These are phyloP conservation scores for Umimayanthus chanpuru DNA, from an alignment of 92 coral and sea anemone genomes.

Conservation along the genomic window DNA sequence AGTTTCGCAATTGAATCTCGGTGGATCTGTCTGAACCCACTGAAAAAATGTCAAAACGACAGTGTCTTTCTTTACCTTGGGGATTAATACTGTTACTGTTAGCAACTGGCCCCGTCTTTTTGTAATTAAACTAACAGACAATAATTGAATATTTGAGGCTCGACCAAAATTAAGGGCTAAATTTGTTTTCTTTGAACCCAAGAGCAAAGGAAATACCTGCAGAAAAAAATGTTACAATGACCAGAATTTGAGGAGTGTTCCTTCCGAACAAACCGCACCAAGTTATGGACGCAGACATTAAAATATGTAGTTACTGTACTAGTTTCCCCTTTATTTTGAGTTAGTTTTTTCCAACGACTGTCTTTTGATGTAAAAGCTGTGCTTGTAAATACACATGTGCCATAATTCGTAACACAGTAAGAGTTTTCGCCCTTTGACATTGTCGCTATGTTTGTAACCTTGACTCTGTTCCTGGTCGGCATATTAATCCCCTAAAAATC, in stretches of 20 bases:
- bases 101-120: not conserved
- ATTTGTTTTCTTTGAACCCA: not conserved
- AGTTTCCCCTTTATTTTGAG: not conserved
- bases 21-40: not conserved
- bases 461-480: not conserved
- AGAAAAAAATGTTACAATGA: not conserved
- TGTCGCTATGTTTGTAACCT: not conserved
- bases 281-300: not conserved
- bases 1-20: not conserved
- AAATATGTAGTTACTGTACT: not conserved
- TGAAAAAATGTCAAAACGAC: not conserved
- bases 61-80: conserved; percentile 23
- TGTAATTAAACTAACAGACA: not conserved
- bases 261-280: not conserved
- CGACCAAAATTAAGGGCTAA: not conserved
- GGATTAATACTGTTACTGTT: not conserved
- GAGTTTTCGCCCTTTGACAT: not conserved
- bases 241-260: conserved; percentile 1
- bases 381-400: not conserved
- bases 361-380: not conserved
- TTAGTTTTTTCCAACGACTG: not conserved
- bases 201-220: not conserved
- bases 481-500: not conserved
- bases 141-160: conserved; percentile 4
- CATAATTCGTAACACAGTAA: not conserved